Evolutionary conservation across 1,140 invertebrate species (phyloP), one percentile per base, ranked within the genome.

Genomic region (Dufourea novaeangliae): DNA sequence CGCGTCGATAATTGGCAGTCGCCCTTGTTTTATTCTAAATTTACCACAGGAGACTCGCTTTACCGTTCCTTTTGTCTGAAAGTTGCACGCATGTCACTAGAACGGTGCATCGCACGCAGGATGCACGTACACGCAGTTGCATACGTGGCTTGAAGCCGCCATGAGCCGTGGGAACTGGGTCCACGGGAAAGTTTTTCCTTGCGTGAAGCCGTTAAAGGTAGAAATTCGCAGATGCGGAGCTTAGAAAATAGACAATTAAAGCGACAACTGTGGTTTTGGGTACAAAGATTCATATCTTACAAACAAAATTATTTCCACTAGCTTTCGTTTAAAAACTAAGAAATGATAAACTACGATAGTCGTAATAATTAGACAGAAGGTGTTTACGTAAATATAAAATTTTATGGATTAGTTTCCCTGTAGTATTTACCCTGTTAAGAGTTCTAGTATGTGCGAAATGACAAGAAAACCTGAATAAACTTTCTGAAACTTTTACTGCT

Each of bases 161-260:
- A 37, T 34, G 78, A 79, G 75, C 66, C 86, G 86, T 88, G 86
- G 84, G 86, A 88, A 88, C 73, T 81, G 82, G 84, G 82, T 54
- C 70, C 80, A 66, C 75, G 75, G 74, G 75, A 86, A 84, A 84
- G 75, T 82, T 84, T 82, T 85, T 84, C 59, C 72, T 64, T 14
- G 32, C 44, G 14, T 12, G 46, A 41, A 32, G 32, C 20, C 54
- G 32, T 67, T 57, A 50, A 67, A 56, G 11, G 46, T 73, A 39
- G 70, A 73, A 73, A 73, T 59, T 68, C 39, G 29, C 52, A 5
- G n/a, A 34, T 25, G 14, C 14, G 27, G 32, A 5, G 11, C 27
- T 14, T 52, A 12, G 20, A 71, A 27, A 25, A 72, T 32, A 22
- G 37, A 50, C 41, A 22, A 63, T 37, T 32, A 11, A n/a, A 29